These are phyloP conservation scores for Girardia tigrina DNA, from an alignment of 2,888 invertebrate genomes.

Conservation along the genomic window DNA sequence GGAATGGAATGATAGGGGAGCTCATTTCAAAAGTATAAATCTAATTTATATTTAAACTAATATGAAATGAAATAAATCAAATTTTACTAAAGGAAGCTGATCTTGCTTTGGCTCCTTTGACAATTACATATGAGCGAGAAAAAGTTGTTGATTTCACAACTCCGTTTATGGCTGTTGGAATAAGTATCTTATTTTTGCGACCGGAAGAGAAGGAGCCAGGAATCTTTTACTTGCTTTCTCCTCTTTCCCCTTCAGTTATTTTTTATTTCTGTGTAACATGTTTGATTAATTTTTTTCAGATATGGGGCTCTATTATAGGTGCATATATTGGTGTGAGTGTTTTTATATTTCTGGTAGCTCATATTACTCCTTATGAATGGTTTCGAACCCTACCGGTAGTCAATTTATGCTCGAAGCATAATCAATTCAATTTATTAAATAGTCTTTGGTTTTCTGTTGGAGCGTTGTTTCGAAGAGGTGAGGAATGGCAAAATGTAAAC, in stretches of 20 bases:
- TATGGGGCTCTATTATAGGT: slow-evolving; percentile 85
- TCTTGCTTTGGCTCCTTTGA: slow-evolving; percentile 85
- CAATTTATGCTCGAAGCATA: slow-evolving; percentile 67
- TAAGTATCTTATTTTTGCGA: slow-evolving; percentile 62
- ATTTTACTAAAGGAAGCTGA: slow-evolving; percentile 83
- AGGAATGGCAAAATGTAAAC: slow-evolving; percentile 24
- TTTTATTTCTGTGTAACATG: not conserved
- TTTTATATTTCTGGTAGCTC: slow-evolving; percentile 85
- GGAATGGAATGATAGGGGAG: slow-evolving; percentile 55
- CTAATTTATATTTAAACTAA: too few relatives aligned
- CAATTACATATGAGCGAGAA: slow-evolving; percentile 87
- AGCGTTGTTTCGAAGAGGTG: slow-evolving; percentile 49
- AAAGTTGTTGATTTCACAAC: slow-evolving; percentile 56
- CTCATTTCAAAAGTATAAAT: slow-evolving; percentile 50
- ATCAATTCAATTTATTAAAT: slow-evolving; percentile 57
- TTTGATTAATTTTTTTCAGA: slow-evolving; percentile 55
- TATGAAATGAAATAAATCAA: too few relatives aligned
- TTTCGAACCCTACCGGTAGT: slow-evolving; percentile 70
- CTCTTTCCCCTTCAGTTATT: slow-evolving; percentile 57
- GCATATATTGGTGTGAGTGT: slow-evolving; percentile 88
- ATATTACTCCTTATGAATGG: slow-evolving; percentile 91
- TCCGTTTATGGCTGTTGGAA: slow-evolving; percentile 52
- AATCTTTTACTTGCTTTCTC: slow-evolving; percentile 76
- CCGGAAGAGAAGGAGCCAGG: slow-evolving; percentile 72
- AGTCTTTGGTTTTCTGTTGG: slow-evolving; percentile 51